Evolutionary conservation across 2,797 vertebrate species (phyloP).

Genomic region (Scarus forsteni): DNA sequence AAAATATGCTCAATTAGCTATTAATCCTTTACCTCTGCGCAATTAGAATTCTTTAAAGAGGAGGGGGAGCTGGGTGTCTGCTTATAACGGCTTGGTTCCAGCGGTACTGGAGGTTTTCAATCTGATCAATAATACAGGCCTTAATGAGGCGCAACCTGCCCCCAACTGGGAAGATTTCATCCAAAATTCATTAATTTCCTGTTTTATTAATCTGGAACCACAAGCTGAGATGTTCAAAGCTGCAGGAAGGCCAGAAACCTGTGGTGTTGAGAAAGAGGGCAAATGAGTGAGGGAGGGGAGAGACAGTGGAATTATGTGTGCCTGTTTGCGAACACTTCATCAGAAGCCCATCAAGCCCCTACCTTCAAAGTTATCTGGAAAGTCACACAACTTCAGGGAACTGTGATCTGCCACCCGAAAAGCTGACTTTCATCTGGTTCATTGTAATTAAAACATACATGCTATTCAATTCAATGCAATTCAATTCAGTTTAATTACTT

Average conservation of each 20-base stretch:
- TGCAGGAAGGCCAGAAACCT: conserved; percentile 71
- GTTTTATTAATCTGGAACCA: conserved; percentile 86
- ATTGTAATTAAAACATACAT: not conserved
- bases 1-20: conserved; percentile 83
- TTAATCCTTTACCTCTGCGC: conserved; percentile 75
- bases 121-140: conserved; percentile 87
- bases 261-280: conserved; percentile 65
- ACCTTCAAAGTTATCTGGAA: conserved; percentile 64
- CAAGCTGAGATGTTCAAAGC: conserved; percentile 83
- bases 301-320: conserved; percentile 53
- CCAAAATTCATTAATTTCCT: conserved; percentile 88
- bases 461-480: too few species aligned
- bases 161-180: conserved; percentile 84
- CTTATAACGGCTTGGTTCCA: conserved; percentile 75
- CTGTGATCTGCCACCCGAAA: conserved; percentile 8
- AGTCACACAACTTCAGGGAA: conserved; percentile 52
- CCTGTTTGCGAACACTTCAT: conserved; percentile 60
- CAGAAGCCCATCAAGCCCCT: conserved; percentile 13
- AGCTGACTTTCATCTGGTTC: not conserved
- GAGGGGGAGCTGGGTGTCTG: conserved; percentile 28
- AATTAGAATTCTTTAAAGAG: conserved; percentile 79
- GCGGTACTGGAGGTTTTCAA: conserved; percentile 75
- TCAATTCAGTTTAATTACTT: too few species aligned
- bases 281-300: conserved; percentile 43
- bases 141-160: conserved; percentile 81